Conservation (phyloP, 1,140 invertebrate species). For the Sesamia nonagrioides region DNA sequence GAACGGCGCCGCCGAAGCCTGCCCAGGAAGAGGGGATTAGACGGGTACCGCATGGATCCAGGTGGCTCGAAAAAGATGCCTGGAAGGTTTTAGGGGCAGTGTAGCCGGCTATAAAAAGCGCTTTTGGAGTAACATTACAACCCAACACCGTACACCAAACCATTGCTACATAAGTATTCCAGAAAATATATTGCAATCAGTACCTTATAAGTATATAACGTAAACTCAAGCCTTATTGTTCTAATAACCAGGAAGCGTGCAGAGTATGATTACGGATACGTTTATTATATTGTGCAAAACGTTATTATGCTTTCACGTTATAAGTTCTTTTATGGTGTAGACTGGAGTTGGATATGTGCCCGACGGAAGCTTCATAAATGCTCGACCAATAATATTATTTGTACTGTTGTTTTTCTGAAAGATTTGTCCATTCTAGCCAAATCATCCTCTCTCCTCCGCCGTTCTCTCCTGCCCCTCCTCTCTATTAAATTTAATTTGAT, state of each 20-base stretch:
- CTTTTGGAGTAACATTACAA: not conserved
- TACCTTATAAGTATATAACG: not conserved
- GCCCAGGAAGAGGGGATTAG: too few species aligned
- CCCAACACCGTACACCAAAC: not conserved
- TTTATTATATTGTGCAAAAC: not conserved
- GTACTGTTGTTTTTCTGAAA: too few species aligned
- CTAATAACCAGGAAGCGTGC: not conserved
- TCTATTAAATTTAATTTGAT: too few species aligned
- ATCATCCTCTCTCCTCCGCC: too few species aligned
- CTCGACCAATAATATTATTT: too few species aligned
- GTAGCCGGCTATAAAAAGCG: too few species aligned
- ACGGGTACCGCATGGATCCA: too few species aligned
- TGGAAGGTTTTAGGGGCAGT: too few species aligned
- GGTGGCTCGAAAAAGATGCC: too few species aligned
- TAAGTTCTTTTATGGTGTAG: not conserved
- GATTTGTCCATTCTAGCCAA: too few species aligned
- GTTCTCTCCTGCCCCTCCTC: too few species aligned
- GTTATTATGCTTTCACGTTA: not conserved
- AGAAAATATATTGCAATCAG: not conserved
- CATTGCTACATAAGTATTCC: not conserved
- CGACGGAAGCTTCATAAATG: not conserved
- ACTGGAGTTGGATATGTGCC: not conserved
- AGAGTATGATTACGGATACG: not conserved
- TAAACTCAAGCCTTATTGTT: conserved; percentile 17
- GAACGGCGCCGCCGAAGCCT: too few species aligned